phyloP scores from a whole-genome alignment of 2,113 vertebrate species.

The Polyodon spathula region DNA sequence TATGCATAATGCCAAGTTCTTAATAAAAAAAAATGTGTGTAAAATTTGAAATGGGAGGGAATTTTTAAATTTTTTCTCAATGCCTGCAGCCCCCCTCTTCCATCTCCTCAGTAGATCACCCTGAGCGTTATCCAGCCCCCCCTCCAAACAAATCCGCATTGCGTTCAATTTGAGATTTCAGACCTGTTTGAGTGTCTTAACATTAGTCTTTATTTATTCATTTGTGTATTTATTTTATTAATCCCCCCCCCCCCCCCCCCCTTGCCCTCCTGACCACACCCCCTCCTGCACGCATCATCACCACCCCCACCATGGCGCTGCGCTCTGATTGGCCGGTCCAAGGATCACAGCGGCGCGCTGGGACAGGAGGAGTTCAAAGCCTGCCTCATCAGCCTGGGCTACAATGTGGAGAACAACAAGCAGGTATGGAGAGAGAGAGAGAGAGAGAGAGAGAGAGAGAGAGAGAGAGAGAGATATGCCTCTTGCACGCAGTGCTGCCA shows the following conservation, averaged over 20 bases:
- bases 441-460: too few relatives aligned
- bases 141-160: too few relatives aligned
- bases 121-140: too few relatives aligned
- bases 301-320: constrained; percentile 9
- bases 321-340: constrained; percentile 30
- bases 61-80: too few relatives aligned
- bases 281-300: constrained; percentile 20
- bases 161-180: too few relatives aligned
- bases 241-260: constrained; percentile 28
- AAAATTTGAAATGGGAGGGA: too few relatives aligned
- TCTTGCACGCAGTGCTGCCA: constrained; percentile 17
- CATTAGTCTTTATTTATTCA: too few relatives aligned
- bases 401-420: constrained; percentile 88
- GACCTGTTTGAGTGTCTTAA: constrained; percentile 6
- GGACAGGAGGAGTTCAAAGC: constrained; percentile 91
- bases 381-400: constrained; percentile 92
- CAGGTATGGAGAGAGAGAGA: constrained; percentile 58
- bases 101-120: too few relatives aligned
- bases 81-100: too few relatives aligned
- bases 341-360: constrained; percentile 85
- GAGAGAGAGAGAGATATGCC: constrained; percentile 16
- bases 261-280: constrained; percentile 10
- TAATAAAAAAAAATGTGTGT: too few relatives aligned
- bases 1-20: too few relatives aligned
- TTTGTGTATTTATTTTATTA: constrained; percentile 18